phyloP scores from a whole-genome alignment of 1,140 invertebrate species.

The Tetramorium alpestre region DNA sequence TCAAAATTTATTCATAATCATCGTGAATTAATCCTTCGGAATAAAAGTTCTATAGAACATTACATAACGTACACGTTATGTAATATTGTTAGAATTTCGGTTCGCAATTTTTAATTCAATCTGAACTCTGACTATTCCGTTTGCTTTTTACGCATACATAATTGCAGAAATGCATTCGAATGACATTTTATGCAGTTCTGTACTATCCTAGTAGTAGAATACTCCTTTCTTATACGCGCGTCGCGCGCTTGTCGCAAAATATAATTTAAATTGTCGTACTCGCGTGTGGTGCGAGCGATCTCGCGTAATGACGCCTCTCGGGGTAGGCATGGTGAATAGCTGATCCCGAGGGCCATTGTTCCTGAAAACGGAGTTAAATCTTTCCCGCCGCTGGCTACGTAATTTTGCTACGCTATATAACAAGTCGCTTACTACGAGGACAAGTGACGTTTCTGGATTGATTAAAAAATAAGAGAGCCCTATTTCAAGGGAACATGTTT shows the following conservation, averaged over 20 bases:
- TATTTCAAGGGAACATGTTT: background rate
- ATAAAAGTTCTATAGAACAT: background rate
- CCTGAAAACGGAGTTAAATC: conserved; percentile 68
- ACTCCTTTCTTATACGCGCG: conserved; percentile 42
- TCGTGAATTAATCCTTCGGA: background rate
- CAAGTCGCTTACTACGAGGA: background rate
- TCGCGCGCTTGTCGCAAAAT: conserved; percentile 64
- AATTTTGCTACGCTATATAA: conserved; percentile 52
- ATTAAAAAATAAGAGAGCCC: conserved; percentile 63
- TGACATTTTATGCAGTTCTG: conserved; percentile 31
- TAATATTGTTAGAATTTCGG: background rate
- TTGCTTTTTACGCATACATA: background rate
- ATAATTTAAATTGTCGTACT: conserved; percentile 69
- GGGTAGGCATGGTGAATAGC: conserved; percentile 65
- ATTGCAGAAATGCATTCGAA: background rate
- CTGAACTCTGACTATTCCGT: background rate
- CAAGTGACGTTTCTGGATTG: conserved; percentile 63
- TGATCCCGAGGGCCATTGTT: conserved; percentile 73
- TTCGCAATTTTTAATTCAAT: background rate
- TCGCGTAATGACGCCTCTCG: conserved; percentile 72
- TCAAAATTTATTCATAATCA: background rate
- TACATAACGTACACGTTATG: background rate
- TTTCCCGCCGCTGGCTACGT: conserved; percentile 58
- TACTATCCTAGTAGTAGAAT: background rate
- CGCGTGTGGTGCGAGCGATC: conserved; percentile 50